A percentile compares a stretch with the other conserved stretches of the same genome.
Conservation (phyloP, 2,113 vertebrate genomes). For the Pachycephala philippinensis region DNA sequence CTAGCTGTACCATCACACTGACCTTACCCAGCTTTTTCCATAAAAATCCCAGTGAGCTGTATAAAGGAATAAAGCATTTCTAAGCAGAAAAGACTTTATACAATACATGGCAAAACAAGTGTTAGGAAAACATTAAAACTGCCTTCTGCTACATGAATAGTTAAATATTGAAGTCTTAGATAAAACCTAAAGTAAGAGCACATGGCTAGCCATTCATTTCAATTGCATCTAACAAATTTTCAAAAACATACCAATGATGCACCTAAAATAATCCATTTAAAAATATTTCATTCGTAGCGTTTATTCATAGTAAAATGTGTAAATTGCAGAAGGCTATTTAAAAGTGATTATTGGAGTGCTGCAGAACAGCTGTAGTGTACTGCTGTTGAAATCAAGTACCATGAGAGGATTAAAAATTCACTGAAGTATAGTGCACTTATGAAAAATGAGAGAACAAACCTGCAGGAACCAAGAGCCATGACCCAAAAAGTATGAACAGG, state of each 20-base stretch:
- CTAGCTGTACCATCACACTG: not conserved
- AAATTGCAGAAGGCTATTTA: not conserved
- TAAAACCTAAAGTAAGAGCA: not conserved
- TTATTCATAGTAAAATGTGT: not conserved
- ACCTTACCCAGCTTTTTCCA: not conserved
- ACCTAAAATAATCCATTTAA: not conserved
- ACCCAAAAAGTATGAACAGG: not conserved
- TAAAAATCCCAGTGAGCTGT: fast-evolving
- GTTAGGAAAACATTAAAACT: not conserved
- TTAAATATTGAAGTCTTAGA: not conserved
- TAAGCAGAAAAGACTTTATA: not conserved
- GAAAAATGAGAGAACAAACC: not conserved
- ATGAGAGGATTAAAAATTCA: not conserved
- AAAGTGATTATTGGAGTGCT: not conserved
- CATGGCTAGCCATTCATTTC: not conserved
- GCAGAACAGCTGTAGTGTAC: not conserved
- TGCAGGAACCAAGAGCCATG: not conserved
- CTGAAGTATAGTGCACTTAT: not conserved
- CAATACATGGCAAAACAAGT: not conserved
- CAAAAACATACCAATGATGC: not conserved
- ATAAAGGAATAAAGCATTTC: not conserved
- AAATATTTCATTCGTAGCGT: not conserved
- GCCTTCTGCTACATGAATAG: not conserved
- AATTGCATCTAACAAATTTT: not conserved
- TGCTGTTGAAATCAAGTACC: not conserved